phyloP scores from a whole-genome alignment of 2,113 vertebrate genomes.

The Bombycilla garrulus region DNA sequence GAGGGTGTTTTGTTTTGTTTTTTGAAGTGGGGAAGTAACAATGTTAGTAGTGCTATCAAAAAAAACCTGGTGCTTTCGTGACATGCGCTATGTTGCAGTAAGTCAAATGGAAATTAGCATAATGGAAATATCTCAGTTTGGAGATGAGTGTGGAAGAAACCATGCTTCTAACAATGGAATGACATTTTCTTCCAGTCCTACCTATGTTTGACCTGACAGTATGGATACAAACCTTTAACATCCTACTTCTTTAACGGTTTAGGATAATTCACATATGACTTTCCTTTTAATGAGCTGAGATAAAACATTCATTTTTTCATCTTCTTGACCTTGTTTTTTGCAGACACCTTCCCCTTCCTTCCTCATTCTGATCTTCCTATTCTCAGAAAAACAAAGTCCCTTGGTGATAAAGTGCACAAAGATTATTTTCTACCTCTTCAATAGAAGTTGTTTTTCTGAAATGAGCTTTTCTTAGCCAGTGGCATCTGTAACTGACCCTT shows the following conservation, averaged over 20 bases:
- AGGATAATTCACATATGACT: background rate
- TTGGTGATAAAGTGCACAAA: background rate
- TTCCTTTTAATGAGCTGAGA: background rate
- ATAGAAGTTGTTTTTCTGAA: background rate
- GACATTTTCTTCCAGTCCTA: background rate
- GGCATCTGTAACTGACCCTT: background rate
- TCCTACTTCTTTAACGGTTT: background rate
- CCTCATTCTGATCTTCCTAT: background rate
- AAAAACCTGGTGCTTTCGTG: background rate
- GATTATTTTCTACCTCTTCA: background rate
- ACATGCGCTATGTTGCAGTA: background rate
- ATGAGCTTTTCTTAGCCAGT: background rate
- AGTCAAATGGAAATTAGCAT: background rate
- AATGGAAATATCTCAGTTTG: background rate
- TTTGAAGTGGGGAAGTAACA: background rate
- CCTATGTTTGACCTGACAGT: background rate
- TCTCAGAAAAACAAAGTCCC: background rate
- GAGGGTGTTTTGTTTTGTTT: background rate
- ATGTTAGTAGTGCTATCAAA: background rate
- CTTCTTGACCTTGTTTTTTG: background rate
- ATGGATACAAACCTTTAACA: background rate
- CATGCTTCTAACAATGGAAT: background rate
- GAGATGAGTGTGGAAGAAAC: background rate
- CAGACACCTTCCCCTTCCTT: fast-evolving
- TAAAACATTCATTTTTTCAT: background rate